Percentiles rank a stretch among this genome's conserved stretches.
Evolutionary conservation across 2,888 invertebrate genomes (phyloP).

Genomic region (Pollenia amentaria): DNA sequence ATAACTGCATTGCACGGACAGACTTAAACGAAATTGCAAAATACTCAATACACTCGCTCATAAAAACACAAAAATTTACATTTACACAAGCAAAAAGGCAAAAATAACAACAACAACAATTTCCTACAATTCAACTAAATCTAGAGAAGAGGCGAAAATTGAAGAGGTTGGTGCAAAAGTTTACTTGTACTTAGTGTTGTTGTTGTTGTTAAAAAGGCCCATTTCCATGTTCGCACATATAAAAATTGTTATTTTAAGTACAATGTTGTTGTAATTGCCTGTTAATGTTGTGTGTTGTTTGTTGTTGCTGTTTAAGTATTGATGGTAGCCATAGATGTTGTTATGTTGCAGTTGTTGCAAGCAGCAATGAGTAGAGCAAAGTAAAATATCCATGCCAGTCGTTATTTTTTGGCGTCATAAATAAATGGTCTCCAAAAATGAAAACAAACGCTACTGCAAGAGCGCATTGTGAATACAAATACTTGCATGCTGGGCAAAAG

Average conservation of each 20-base stretch:
- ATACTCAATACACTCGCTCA: conserved; percentile 24
- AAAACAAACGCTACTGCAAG: conserved; percentile 20
- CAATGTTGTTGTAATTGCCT: conserved; percentile 62
- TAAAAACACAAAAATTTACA: conserved; percentile 24
- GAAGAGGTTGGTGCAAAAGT: conserved; percentile 28
- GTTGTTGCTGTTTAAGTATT: conserved; percentile 1
- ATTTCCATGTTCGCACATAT: conserved; percentile 67
- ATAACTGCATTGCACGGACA: conserved; percentile 68
- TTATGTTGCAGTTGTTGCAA: conserved; percentile 20
- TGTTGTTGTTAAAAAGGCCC: conserved; percentile 48
- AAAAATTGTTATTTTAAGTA: conserved; percentile 39
- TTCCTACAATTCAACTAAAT: neutral
- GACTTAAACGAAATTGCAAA: conserved; percentile 52
- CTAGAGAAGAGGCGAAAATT: conserved; percentile 17
- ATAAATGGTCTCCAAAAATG: conserved; percentile 53
- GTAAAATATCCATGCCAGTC: conserved; percentile 41
- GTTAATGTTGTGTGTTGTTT: conserved; percentile 46
- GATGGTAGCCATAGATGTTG: conserved; percentile 53
- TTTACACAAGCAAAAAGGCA: conserved; percentile 29
- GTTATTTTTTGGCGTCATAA: conserved; percentile 60
- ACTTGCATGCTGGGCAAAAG: conserved; percentile 17
- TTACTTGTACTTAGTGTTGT: conserved; percentile 12
- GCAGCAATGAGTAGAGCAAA: conserved; percentile 30
- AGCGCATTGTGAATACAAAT: neutral
- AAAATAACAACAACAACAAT: conserved; percentile 4